These are phyloP conservation scores for Porites australiensis DNA, from an alignment of 64 coral and sea anemone genomes.

Conservation along the genomic window DNA sequence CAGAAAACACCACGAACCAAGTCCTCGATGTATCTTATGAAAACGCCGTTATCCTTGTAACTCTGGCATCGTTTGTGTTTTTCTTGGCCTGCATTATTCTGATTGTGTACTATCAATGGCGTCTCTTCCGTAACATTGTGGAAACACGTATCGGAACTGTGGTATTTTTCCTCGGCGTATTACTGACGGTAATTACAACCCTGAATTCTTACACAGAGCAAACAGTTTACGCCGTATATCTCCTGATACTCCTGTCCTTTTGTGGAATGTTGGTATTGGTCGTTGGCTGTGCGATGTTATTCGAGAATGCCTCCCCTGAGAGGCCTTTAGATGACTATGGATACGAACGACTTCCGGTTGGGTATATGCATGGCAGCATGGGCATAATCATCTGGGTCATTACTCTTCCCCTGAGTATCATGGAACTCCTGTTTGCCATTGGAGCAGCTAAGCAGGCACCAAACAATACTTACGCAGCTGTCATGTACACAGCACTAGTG, in stretches of 20 bases:
- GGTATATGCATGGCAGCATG: slow-evolving; percentile 70
- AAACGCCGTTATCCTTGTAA: slow-evolving; percentile 41
- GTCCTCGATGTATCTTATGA: slow-evolving; percentile 35
- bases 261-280: slow-evolving; percentile 55
- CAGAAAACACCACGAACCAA: neutral
- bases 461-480: slow-evolving; percentile 35
- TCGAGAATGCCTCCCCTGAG: slow-evolving; percentile 52
- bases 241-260: neutral
- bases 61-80: slow-evolving; percentile 26
- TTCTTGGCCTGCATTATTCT: slow-evolving; percentile 9
- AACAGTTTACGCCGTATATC: slow-evolving; percentile 66
- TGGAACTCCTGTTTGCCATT: slow-evolving; percentile 88
- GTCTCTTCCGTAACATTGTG: slow-evolving; percentile 37
- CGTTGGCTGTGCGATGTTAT: slow-evolving; percentile 51
- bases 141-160: slow-evolving; percentile 80
- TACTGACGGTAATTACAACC: slow-evolving; percentile 82
- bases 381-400: slow-evolving; percentile 85
- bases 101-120: slow-evolving; percentile 33
- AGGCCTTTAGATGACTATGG: slow-evolving; percentile 35
- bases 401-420: slow-evolving; percentile 63
- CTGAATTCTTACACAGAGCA: slow-evolving; percentile 49
- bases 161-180: slow-evolving; percentile 77
- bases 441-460: slow-evolving; percentile 65
- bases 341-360: slow-evolving; percentile 54
- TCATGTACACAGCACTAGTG: slow-evolving; percentile 59